Percentiles rank a stretch among this genome's conserved stretches.
Conservation (phyloP, 1,140 invertebrate genomes). For the Leptinotarsa defecta region DNA sequence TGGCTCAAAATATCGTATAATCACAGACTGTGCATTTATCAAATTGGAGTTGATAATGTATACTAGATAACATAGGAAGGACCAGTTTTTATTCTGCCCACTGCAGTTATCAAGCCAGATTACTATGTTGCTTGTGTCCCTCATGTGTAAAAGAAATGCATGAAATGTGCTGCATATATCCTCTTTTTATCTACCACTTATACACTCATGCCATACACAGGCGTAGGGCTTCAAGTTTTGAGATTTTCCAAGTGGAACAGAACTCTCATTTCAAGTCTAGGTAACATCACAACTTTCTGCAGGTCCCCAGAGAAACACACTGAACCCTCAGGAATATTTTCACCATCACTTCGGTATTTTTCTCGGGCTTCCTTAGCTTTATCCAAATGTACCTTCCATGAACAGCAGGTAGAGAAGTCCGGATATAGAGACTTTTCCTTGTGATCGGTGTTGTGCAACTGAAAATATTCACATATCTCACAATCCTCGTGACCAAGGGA, state of each 20-base stretch:
- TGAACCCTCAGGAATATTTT: background rate
- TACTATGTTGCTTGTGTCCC: background rate
- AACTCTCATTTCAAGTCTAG: no score
- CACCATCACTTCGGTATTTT: background rate
- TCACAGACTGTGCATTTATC: background rate
- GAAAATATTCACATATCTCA: background rate
- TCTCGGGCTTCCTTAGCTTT: background rate
- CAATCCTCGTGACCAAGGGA: background rate
- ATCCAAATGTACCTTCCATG: background rate
- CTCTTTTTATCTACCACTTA: conserved; percentile 28
- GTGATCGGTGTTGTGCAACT: background rate
- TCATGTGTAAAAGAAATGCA: background rate
- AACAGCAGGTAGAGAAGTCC: background rate
- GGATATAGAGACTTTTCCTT: background rate
- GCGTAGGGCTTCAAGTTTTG: conserved; percentile 25
- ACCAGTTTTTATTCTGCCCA: background rate
- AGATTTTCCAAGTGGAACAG: conserved; percentile 35
- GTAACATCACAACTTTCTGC: no score
- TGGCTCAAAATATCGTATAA: background rate
- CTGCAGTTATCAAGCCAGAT: background rate
- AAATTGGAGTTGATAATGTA: background rate
- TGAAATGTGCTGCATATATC: conserved; percentile 35
- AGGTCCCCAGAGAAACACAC: no score
- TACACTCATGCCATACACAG: conserved; percentile 41
- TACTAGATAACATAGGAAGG: background rate